phyloP scores from a whole-genome alignment of 2,113 vertebrate genomes.

The Azemiops feae region DNA sequence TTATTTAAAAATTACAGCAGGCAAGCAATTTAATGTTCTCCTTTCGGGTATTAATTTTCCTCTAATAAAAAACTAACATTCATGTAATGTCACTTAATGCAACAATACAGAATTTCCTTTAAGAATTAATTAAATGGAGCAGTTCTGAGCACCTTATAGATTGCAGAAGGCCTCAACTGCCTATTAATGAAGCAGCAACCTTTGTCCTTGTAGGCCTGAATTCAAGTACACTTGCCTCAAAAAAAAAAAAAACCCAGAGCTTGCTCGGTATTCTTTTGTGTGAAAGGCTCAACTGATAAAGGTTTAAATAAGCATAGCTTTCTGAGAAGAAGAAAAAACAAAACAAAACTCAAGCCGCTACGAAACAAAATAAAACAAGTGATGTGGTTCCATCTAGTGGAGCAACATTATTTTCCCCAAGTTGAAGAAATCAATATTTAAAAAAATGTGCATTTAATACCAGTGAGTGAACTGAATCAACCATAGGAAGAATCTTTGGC shows the following conservation, averaged over 20 bases:
- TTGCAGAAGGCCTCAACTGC: not conserved
- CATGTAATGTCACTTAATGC: not conserved
- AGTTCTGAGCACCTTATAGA: not conserved
- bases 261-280: not conserved
- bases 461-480: not conserved
- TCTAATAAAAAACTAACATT: not conserved
- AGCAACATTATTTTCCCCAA: not conserved
- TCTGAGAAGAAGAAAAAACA: not conserved
- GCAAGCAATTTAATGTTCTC: not conserved
- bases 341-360: accelerated
- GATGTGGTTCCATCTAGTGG: slow-evolving; percentile 44
- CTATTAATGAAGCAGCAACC: slow-evolving; percentile 16
- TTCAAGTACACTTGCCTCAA: not conserved
- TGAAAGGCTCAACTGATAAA: slow-evolving; percentile 20
- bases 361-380: not conserved
- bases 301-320: not conserved
- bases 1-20: not conserved
- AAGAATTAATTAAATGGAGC: not conserved
- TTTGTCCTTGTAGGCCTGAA: not conserved
- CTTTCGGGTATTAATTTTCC: not conserved
- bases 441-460: not conserved
- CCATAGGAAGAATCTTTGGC: not conserved
- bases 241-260: slow-evolving; percentile 3
- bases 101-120: not conserved
- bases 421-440: not conserved